Evolutionary conservation across 2,888 invertebrate species (phyloP).

Genomic region (Rhingia campestris): DNA sequence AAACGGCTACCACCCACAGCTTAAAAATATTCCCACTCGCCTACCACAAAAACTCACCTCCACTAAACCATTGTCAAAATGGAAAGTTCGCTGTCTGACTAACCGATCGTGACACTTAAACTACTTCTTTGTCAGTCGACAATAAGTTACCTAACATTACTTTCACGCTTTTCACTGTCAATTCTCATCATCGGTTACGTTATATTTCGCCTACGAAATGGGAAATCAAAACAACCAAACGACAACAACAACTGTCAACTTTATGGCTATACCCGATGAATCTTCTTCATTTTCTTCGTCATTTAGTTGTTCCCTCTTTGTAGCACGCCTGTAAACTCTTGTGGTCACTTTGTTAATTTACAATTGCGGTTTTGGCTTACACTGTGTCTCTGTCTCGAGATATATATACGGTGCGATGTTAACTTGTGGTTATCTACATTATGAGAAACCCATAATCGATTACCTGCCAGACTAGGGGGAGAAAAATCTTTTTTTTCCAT

Average conservation of each 20-base stretch:
- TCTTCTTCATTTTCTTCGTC: not conserved
- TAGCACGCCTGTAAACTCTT: slow-evolving; percentile 42
- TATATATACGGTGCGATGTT: not conserved
- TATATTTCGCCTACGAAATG: slow-evolving; percentile 30
- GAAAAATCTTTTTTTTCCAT: not conserved
- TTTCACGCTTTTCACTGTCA: slow-evolving; percentile 51
- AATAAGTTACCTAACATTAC: slow-evolving; percentile 53
- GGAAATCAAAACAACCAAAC: slow-evolving; percentile 9
- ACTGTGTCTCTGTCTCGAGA: not conserved
- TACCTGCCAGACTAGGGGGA: slow-evolving; percentile 29
- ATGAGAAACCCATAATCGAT: slow-evolving; percentile 64
- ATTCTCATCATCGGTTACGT: slow-evolving; percentile 28
- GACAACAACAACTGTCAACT: slow-evolving; percentile 39
- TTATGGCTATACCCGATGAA: not conserved
- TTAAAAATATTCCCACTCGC: not conserved
- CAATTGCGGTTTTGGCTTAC: slow-evolving; percentile 57
- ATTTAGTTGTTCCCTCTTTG: not conserved
- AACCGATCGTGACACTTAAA: slow-evolving; percentile 48
- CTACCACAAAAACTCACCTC: slow-evolving; percentile 3
- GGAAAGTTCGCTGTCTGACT: slow-evolving; percentile 54
- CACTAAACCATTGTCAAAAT: slow-evolving; percentile 39
- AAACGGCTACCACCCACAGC: not conserved
- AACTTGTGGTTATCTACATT: slow-evolving; percentile 68
- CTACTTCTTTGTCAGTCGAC: slow-evolving; percentile 7
- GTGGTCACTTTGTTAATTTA: slow-evolving; percentile 72